Evolutionary conservation across 2,113 vertebrate genomes (phyloP).

Genomic region (Pseudorasbora parva): DNA sequence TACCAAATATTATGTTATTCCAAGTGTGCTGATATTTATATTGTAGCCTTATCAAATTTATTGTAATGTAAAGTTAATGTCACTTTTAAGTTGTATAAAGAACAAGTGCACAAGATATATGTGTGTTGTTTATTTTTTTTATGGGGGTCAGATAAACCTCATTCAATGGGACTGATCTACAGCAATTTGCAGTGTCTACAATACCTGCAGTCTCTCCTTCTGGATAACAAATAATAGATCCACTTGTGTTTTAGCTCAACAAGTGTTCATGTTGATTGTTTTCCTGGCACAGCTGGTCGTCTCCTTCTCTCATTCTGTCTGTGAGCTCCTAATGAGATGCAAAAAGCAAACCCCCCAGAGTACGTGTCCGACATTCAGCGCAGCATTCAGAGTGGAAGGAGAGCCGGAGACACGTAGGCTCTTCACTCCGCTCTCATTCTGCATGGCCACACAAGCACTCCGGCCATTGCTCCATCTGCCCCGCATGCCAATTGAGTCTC

Average conservation of each 20-base stretch:
- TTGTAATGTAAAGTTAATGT: neutral
- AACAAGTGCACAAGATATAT: neutral
- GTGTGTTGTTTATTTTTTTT: neutral
- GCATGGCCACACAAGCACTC: conserved; percentile 50
- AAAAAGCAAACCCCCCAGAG: conserved; percentile 48
- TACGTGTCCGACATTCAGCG: conserved; percentile 9
- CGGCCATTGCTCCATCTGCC: conserved; percentile 39
- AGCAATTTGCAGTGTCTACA: conserved; percentile 1
- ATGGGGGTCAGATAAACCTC: neutral
- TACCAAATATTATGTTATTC: neutral
- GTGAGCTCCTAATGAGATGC: conserved; percentile 48
- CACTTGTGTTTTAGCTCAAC: conserved; percentile 35
- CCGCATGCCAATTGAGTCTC: conserved; percentile 45
- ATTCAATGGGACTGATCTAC: neutral
- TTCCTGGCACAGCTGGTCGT: conserved; percentile 36
- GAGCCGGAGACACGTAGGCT: conserved; percentile 19
- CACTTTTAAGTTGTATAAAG: neutral
- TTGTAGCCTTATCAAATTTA: neutral
- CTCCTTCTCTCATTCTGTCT: conserved; percentile 29
- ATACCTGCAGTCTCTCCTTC: conserved; percentile 22
- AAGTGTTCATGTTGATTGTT: conserved; percentile 40
- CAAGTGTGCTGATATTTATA: neutral
- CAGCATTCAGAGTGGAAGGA: conserved; percentile 46
- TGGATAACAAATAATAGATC: conserved; percentile 19
- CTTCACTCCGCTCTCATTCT: conserved; percentile 49